Conservation (phyloP, 2,113 vertebrate genomes). For the Archocentrus centrarchus region DNA sequence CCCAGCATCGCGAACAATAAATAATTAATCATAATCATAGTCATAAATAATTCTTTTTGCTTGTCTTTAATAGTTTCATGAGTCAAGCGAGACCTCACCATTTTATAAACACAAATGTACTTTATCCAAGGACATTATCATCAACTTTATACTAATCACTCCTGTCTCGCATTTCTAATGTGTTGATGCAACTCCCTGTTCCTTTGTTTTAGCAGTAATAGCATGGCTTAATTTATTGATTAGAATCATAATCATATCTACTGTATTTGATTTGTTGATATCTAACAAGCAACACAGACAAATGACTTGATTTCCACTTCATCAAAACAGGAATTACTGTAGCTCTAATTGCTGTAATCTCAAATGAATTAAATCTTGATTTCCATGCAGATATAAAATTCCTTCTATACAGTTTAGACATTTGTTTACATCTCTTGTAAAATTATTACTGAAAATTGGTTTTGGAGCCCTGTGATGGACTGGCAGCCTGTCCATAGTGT, state of each 20-base stretch:
- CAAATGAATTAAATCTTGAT: background rate
- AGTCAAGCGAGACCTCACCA: background rate
- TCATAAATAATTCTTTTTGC: slow-evolving; percentile 7
- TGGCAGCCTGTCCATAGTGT: background rate
- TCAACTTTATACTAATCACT: slow-evolving; percentile 39
- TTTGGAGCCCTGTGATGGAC: background rate
- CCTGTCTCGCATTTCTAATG: background rate
- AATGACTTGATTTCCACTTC: background rate
- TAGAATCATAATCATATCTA: background rate
- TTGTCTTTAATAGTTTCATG: background rate
- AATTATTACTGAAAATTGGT: background rate
- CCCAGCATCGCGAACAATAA: background rate
- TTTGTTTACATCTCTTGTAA: background rate
- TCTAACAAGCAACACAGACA: background rate
- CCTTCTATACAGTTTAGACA: background rate
- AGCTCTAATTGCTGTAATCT: background rate
- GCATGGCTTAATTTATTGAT: background rate
- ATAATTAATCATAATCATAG: background rate
- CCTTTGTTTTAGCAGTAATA: background rate
- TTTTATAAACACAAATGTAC: slow-evolving; percentile 22
- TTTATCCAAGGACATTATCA: slow-evolving; percentile 2
- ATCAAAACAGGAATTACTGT: background rate
- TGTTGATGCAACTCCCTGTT: too few relatives aligned
- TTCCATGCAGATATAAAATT: background rate
- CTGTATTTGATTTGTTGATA: background rate